These are phyloP conservation scores for Gryllus longicercus DNA, from an alignment of 2,888 invertebrate species.

Conservation along the genomic window DNA sequence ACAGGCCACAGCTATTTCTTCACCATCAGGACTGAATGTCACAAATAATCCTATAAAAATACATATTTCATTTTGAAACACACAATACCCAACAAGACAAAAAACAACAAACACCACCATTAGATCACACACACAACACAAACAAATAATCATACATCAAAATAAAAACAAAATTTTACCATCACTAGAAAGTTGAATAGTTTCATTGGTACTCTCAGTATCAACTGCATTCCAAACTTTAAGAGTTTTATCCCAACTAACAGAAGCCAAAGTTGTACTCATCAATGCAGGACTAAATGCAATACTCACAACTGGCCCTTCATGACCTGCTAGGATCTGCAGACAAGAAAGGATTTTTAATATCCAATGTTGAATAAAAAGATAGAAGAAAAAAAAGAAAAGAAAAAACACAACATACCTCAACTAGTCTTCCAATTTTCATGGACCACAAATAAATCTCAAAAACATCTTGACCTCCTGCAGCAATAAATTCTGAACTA, in stretches of 20 bases:
- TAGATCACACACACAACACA: neutral
- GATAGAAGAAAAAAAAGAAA: constrained; percentile 20
- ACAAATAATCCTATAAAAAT: constrained; percentile 65
- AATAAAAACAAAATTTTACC: constrained; percentile 43
- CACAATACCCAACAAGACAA: neutral
- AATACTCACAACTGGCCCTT: constrained; percentile 83
- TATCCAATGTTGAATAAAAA: constrained; percentile 19
- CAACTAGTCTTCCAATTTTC: constrained; percentile 85
- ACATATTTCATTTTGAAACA: neutral
- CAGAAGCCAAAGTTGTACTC: constrained; percentile 76
- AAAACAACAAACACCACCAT: neutral
- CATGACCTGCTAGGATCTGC: constrained; percentile 83
- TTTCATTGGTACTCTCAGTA: constrained; percentile 74
- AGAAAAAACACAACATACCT: constrained; percentile 55
- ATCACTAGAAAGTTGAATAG: constrained; percentile 72
- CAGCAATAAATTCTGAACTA: constrained; percentile 89
- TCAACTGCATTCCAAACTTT: constrained; percentile 90
- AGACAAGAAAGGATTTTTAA: constrained; percentile 25
- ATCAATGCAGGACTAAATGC: constrained; percentile 71
- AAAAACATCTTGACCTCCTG: constrained; percentile 92
- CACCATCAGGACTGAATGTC: constrained; percentile 84
- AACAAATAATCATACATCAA: neutral
- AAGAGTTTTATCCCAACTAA: constrained; percentile 93
- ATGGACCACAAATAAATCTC: constrained; percentile 96
- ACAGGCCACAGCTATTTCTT: constrained; percentile 88